Percentiles rank a stretch among this genome's conserved stretches.
Evolutionary conservation across 2,888 invertebrate genomes (phyloP).

Genomic region (Eupithecia dodoneata): DNA sequence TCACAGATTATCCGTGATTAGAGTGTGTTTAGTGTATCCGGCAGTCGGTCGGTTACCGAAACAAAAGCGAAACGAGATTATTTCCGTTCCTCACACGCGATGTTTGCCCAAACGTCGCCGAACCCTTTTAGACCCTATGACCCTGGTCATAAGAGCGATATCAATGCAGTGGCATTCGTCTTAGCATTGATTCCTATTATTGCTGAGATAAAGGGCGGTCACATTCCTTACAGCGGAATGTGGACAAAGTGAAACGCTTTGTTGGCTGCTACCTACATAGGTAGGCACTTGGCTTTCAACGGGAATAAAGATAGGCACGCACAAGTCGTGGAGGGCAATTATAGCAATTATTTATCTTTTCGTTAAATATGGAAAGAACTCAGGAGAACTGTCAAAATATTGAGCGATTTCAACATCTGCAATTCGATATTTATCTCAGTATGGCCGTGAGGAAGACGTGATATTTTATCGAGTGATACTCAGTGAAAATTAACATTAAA

Average conservation of each 20-base stretch:
- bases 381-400: no score
- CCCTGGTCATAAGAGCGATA: background rate
- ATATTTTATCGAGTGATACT: no score
- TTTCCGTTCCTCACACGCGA: constrained; percentile 43
- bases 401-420: no score
- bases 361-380: no score
- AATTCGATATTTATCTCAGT: no score
- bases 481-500: no score
- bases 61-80: constrained; percentile 37
- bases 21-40: background rate
- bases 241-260: constrained; percentile 38
- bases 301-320: background rate
- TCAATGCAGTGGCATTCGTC: constrained; percentile 28
- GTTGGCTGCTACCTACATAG: constrained; percentile 13
- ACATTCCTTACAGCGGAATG: constrained; percentile 44
- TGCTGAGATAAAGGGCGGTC: constrained; percentile 38
- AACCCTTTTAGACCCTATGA: constrained; percentile 13
- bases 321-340: background rate
- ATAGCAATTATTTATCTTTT: no score
- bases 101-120: constrained; percentile 30
- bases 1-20: background rate
- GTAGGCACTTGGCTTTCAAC: background rate
- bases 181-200: constrained; percentile 44
- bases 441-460: no score
- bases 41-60: constrained; percentile 33